A percentile compares a stretch with the other conserved stretches of the same genome.
These are phyloP conservation scores for Andrena camellia DNA, from an alignment of 2,888 invertebrate species.

Conservation along the genomic window DNA sequence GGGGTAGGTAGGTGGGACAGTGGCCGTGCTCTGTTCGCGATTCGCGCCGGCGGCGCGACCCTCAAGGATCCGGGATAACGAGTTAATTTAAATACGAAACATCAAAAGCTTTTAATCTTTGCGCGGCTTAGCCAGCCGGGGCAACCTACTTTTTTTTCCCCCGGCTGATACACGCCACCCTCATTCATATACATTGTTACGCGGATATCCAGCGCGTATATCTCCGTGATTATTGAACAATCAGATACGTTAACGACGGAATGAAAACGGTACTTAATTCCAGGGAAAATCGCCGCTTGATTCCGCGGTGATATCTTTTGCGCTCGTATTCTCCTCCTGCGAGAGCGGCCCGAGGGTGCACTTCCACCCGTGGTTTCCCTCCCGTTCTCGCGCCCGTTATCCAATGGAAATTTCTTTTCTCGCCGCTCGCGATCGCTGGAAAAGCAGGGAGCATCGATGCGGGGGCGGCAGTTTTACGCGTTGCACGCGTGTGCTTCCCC, in stretches of 20 bases:
- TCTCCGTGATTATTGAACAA: conserved; percentile 70
- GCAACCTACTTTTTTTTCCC: conserved; percentile 68
- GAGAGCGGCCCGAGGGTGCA: neutral
- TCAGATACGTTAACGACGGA: conserved; percentile 70
- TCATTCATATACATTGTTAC: conserved; percentile 70
- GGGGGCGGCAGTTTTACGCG: neutral
- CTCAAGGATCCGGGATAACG: conserved; percentile 71
- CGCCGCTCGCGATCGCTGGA: conserved; percentile 41
- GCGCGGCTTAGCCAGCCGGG: conserved; percentile 59
- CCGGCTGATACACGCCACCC: conserved; percentile 70
- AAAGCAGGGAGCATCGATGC: conserved; percentile 18
- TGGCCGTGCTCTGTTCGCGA: conserved; percentile 26
- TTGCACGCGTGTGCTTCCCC: neutral
- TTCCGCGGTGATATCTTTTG: conserved; percentile 30
- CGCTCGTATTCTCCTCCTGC: conserved; percentile 1
- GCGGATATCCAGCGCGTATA: conserved; percentile 66
- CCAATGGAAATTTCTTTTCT: conserved; percentile 25
- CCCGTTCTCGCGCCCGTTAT: conserved; percentile 40
- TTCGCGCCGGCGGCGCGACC: conserved; percentile 42
- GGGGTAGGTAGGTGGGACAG: conserved; percentile 35
- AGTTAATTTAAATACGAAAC: conserved; percentile 75
- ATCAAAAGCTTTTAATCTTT: conserved; percentile 74
- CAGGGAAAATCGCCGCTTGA: conserved; percentile 31
- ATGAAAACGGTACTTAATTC: conserved; percentile 55
- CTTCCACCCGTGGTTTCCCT: neutral